phyloP scores from a whole-genome alignment of 1,140 invertebrate genomes.

The Ostrea denselamellosa region DNA sequence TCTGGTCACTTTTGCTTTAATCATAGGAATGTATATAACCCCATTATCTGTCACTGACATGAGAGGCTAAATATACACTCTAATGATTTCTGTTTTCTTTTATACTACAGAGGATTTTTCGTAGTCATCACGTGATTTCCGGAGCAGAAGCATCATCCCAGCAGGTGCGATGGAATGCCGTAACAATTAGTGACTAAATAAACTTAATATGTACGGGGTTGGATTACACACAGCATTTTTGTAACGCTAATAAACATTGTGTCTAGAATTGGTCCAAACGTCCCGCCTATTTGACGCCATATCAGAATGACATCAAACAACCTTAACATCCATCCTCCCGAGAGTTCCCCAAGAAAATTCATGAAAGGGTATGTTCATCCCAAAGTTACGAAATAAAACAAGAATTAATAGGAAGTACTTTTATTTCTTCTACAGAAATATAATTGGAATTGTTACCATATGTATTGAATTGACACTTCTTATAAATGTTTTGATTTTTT shows the following conservation, averaged over 20 bases:
- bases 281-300: constrained; percentile 15
- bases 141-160: background rate
- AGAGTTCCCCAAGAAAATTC: constrained; percentile 49
- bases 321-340: constrained; percentile 50
- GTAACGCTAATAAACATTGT: constrained; percentile 12
- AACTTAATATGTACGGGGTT: background rate
- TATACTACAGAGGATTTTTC: constrained; percentile 13
- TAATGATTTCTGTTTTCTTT: background rate
- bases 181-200: constrained; percentile 9
- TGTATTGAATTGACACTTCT: too few species aligned
- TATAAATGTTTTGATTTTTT: background rate
- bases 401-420: too few species aligned
- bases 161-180: background rate
- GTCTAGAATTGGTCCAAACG: background rate
- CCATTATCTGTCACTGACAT: background rate
- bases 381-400: too few species aligned
- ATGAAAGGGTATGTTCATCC: constrained; percentile 46
- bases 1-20: background rate
- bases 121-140: background rate
- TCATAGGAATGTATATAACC: background rate
- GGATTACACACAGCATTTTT: background rate
- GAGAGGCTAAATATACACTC: background rate
- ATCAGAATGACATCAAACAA: constrained; percentile 44
- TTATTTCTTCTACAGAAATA: too few species aligned
- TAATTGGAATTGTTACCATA: too few species aligned